A percentile compares a stretch with the other conserved stretches of the same genome.
Conservation (phyloP, 2,113 vertebrate species). For the Myotis davidii region DNA sequence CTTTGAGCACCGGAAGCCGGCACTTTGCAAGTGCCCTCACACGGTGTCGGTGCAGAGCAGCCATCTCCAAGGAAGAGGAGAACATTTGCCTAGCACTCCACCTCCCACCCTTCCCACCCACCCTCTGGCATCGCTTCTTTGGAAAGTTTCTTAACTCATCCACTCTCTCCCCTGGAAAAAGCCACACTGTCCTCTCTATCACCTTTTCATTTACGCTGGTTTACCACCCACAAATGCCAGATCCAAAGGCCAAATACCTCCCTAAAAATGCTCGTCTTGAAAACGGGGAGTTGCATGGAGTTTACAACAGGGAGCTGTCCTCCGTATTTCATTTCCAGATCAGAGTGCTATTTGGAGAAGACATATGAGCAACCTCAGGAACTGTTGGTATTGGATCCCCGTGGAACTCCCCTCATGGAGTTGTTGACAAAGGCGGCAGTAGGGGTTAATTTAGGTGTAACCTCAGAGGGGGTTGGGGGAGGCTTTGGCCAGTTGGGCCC, state of each 20-base stretch:
- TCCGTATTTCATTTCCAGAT: neutral
- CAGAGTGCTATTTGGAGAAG: neutral
- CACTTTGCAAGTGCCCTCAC: too few relatives aligned
- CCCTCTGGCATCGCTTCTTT: neutral
- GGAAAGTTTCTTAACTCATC: neutral
- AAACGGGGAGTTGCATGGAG: neutral
- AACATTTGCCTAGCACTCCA: too few relatives aligned
- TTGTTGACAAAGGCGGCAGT: conserved; percentile 13
- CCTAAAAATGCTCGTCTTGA: neutral
- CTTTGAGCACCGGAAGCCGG: too few relatives aligned
- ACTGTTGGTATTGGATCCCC: neutral
- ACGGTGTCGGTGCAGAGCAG: too few relatives aligned
- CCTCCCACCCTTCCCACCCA: neutral
- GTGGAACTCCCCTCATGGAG: neutral
- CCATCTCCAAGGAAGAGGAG: too few relatives aligned
- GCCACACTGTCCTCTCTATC: neutral
- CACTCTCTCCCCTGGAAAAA: neutral
- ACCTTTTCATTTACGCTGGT: neutral
- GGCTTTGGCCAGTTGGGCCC: neutral
- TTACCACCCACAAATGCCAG: neutral
- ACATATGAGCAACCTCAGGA: neutral
- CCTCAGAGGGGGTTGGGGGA: neutral
- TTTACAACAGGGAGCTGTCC: neutral
- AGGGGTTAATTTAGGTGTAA: neutral
- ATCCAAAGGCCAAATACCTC: neutral